Base-by-base conservation (phyloP, 2,888 invertebrate genomes). In the Scaptomyza parva region DNA sequence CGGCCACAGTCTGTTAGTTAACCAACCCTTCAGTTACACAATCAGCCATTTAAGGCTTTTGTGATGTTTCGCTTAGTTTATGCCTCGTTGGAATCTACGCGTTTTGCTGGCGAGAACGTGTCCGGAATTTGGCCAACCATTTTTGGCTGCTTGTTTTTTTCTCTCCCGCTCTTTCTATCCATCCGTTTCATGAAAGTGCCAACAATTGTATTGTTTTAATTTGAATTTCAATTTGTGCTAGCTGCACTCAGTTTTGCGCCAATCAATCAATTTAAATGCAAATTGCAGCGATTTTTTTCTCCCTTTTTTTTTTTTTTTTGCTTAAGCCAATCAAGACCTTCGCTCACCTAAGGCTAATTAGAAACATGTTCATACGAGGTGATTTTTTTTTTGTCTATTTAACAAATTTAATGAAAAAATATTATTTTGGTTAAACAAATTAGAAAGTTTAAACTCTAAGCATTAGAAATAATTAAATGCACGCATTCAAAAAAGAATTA, bases 101-200 rank as follows among this genome's bases (percentile, higher is more conserved):
- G 39, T n/a, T n/a, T n/a, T n/a, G n/a, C 12, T 12, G 22, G 47
- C n/a, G 30, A n/a, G 20, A 68, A 78, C 74, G 87, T 73, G 75
- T 54, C 14, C 50, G 20, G 65, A 59, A 70, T 82, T 60, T 30
- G 24, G 28, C 17, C 28, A 60, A 37, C 37, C 9, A 17, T 18
- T 58, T 26, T 18, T n/a, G n/a, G n/a, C n/a, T n/a, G n/a, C n/a
- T n/a, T n/a, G n/a, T n/a, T n/a, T n/a, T n/a, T n/a, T n/a, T 9
- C 24, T 45, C 35, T 45, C 44, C 59, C n/a, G 33, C 33, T 24
- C 0, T 11, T 9, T 33, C 17, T 8, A 9, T n/a, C 1, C 40
- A 7, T 33, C 0, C 3, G 6, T 11, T 0, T 12, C 17, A 24
- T 40, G 18, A 26, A 66, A 48, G 24, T 33, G 33, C 17, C 26